These are phyloP conservation scores for Sesamia nonagrioides DNA, from an alignment of 1,140 invertebrate genomes.

Conservation along the genomic window DNA sequence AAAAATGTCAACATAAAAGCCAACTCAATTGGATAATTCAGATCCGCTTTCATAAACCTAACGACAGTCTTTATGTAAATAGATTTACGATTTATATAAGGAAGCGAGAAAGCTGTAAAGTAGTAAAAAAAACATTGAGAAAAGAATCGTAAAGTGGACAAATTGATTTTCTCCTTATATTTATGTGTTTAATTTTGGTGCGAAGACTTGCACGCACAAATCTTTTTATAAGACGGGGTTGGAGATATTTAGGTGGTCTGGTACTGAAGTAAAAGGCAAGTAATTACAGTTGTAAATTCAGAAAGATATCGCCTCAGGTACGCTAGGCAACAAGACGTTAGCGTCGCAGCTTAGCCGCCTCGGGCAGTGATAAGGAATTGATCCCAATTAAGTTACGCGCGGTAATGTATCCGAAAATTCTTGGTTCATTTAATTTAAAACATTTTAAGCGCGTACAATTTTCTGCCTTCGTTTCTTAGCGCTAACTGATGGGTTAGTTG, in stretches of 20 bases:
- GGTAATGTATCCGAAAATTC: not conserved
- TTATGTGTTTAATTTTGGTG: slow-evolving; percentile 35
- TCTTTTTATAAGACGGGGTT: slow-evolving; percentile 11
- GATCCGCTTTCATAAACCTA: slow-evolving; percentile 26
- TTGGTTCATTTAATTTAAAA: no score
- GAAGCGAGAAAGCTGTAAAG: slow-evolving; percentile 32
- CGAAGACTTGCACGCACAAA: slow-evolving; percentile 16
- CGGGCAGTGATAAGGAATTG: not conserved
- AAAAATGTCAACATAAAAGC: slow-evolving; percentile 29
- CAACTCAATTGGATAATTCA: slow-evolving; percentile 35
- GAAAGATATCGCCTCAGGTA: not conserved
- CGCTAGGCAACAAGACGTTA: not conserved
- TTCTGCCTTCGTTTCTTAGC: no score
- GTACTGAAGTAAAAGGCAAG: not conserved
- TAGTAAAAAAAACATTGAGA: slow-evolving; percentile 41
- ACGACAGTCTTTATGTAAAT: slow-evolving; percentile 45
- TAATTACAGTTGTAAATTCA: slow-evolving; percentile 9
- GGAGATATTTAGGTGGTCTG: not conserved
- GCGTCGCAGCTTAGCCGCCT: not conserved
- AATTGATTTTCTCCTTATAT: slow-evolving; percentile 38
- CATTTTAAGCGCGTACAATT: not conserved
- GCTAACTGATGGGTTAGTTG: no score
- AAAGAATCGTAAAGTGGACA: slow-evolving; percentile 36
- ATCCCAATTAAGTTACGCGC: not conserved
- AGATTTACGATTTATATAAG: slow-evolving; percentile 45